Conservation (phyloP, 2,888 invertebrate genomes). For the Lamproptera curius region DNA sequence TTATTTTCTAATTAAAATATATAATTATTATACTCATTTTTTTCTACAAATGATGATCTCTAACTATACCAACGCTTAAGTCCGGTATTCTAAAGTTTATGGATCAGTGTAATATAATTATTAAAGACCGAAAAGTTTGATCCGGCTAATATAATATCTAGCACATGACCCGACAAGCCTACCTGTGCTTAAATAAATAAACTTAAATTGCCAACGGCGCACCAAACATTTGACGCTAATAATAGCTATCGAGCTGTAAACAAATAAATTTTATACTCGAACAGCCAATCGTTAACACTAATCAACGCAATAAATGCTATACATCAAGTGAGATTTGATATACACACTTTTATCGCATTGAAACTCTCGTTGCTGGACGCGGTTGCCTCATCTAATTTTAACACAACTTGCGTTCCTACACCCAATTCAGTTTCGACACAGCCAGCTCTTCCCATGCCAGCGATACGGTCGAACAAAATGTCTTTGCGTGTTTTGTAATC, state of each 20-base stretch:
- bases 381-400: slow-evolving; percentile 51
- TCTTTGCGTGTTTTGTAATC: slow-evolving; percentile 38
- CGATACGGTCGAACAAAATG: slow-evolving; percentile 35
- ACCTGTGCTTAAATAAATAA: no score
- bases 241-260: slow-evolving; percentile 9
- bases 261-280: slow-evolving; percentile 14
- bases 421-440: slow-evolving; percentile 46
- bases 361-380: slow-evolving; percentile 27
- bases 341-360: slow-evolving; percentile 21
- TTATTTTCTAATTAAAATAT: background rate
- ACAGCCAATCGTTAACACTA: background rate
- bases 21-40: background rate
- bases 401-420: slow-evolving; percentile 36
- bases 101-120: background rate
- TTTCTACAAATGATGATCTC: background rate
- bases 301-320: slow-evolving; percentile 9
- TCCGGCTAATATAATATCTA: background rate
- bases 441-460: slow-evolving; percentile 43
- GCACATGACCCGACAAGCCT: slow-evolving; percentile 10
- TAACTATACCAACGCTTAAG: no score
- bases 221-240: slow-evolving; percentile 6
- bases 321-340: slow-evolving; percentile 12
- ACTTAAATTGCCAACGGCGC: slow-evolving; percentile 8
- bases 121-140: background rate
- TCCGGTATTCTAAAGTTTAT: background rate